A percentile compares a stretch with the other conserved stretches of the same genome.
phyloP scores from a whole-genome alignment of 35 echinoderm and acorn worm genomes.

The Acanthaster planci region DNA sequence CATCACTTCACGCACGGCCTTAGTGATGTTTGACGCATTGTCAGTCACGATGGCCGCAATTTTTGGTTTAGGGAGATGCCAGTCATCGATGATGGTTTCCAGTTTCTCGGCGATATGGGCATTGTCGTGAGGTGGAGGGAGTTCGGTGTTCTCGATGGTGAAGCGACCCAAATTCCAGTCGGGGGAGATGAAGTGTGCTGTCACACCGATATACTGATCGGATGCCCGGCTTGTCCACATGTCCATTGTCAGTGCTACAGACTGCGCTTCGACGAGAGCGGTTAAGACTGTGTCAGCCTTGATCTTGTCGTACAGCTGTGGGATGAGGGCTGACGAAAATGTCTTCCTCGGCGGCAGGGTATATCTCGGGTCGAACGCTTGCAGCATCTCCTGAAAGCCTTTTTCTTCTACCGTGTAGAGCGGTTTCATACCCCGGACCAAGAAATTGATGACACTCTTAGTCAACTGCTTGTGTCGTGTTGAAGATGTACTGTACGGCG shows the following conservation, averaged over 20 bases:
- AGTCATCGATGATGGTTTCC: not conserved
- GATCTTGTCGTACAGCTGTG: conserved; percentile 34
- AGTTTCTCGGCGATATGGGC: not conserved
- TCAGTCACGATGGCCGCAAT: conserved; percentile 20
- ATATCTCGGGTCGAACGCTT: not conserved
- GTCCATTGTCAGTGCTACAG: conserved; percentile 21
- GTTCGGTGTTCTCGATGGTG: conserved; percentile 29
- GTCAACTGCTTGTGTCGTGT: not conserved
- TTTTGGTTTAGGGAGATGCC: not conserved
- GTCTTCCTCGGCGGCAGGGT: conserved; percentile 41
- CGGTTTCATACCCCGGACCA: conserved; percentile 34
- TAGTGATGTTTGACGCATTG: conserved; percentile 26
- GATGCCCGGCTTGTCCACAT: conserved; percentile 12
- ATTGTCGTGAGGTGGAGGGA: not conserved
- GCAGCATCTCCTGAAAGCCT: conserved; percentile 28
- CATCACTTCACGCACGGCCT: conserved; percentile 11
- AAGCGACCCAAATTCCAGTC: not conserved
- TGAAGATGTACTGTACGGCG: not conserved
- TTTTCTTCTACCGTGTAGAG: conserved; percentile 22
- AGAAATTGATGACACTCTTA: not conserved
- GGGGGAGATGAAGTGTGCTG: not conserved
- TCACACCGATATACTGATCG: conserved; percentile 10
- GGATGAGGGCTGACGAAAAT: conserved; percentile 25
- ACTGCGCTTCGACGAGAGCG: not conserved
- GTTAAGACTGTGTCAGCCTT: not conserved